phyloP scores from a whole-genome alignment of 2,113 vertebrate species.

The Lampris incognitus region DNA sequence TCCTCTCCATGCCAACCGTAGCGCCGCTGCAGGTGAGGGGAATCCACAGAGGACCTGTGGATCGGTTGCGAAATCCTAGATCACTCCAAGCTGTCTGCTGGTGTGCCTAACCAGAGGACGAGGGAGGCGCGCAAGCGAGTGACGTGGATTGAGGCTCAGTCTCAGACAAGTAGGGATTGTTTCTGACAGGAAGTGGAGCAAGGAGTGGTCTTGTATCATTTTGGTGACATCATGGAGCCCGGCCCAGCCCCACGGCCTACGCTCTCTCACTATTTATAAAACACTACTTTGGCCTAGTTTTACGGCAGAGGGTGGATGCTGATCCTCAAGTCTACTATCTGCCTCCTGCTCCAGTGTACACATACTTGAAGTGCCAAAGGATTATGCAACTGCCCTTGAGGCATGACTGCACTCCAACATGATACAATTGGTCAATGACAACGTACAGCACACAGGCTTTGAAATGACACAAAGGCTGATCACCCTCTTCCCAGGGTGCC shows the following conservation, averaged over 20 bases:
- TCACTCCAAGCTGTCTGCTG: conserved; percentile 4
- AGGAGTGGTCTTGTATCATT: conserved; percentile 79
- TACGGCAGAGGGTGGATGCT: conserved; percentile 72
- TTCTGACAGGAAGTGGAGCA: conserved; percentile 81
- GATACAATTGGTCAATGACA: conserved; percentile 59
- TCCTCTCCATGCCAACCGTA: conserved; percentile 42
- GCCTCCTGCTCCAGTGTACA: conserved; percentile 64
- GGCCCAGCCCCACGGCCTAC: conserved; percentile 80
- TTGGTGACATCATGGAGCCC: conserved; percentile 76
- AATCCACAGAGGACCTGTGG: conserved; percentile 35
- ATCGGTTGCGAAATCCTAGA: conserved; percentile 59
- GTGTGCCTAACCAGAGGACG: conserved; percentile 26
- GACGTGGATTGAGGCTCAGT: conserved; percentile 37
- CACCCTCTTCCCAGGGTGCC: conserved; percentile 24
- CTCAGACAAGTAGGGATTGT: conserved; percentile 80
- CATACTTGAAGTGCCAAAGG: conserved; percentile 72
- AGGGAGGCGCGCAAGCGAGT: conserved; percentile 23
- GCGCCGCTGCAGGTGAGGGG: conserved; percentile 42
- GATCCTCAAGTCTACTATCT: conserved; percentile 67
- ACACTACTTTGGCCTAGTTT: conserved; percentile 77
- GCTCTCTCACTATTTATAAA: conserved; percentile 80
- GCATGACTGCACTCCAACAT: conserved; percentile 64
- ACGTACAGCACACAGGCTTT: conserved; percentile 42
- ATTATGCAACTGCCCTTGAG: conserved; percentile 75
- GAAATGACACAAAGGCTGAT: conserved; percentile 36